Percentiles rank a stretch among this genome's conserved stretches.
These are phyloP conservation scores for Lasioglossum vierecki DNA, from an alignment of 2,888 invertebrate genomes.

Conservation along the genomic window DNA sequence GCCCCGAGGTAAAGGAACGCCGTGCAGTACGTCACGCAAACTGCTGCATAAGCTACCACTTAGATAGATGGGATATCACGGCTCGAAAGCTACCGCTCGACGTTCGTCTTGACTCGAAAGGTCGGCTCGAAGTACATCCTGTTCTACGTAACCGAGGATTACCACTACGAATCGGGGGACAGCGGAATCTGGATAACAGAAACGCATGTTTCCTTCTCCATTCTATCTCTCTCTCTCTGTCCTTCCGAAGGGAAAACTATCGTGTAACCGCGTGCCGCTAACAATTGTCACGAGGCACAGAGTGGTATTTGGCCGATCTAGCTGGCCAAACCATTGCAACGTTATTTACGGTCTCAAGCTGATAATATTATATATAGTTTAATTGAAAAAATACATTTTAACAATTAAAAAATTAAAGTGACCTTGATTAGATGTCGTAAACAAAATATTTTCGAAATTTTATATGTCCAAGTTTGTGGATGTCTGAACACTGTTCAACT, in stretches of 20 bases:
- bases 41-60: slow-evolving; percentile 54
- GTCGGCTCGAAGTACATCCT: slow-evolving; percentile 32
- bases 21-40: slow-evolving; percentile 56
- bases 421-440: no score
- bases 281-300: not conserved
- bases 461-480: no score
- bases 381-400: no score
- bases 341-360: no score
- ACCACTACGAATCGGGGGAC: not conserved
- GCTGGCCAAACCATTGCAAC: no score
- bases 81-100: slow-evolving; percentile 47
- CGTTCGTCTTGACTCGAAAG: slow-evolving; percentile 47
- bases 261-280: not conserved
- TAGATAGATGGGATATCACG: slow-evolving; percentile 58
- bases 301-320: no score
- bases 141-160: slow-evolving; percentile 22
- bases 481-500: no score
- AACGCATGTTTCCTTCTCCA: not conserved
- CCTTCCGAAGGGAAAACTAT: not conserved
- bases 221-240: no score
- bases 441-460: no score
- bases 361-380: no score
- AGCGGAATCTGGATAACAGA: slow-evolving; percentile 29
- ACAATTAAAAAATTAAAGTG: no score
- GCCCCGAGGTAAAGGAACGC: slow-evolving; percentile 62